phyloP scores from a whole-genome alignment of 2,113 vertebrate genomes.

The Pituophis catenifer region DNA sequence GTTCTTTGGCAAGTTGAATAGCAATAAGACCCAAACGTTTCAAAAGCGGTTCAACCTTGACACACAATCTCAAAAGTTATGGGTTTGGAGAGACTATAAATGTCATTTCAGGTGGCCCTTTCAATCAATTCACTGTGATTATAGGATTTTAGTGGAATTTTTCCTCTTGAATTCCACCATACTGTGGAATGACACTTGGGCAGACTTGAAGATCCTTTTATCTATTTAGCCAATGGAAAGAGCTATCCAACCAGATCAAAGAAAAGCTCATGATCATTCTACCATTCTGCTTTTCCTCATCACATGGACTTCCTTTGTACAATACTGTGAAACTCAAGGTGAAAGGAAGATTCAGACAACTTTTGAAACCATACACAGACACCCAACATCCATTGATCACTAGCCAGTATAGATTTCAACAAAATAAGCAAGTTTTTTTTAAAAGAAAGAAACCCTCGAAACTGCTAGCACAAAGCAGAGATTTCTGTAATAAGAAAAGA shows the following conservation, averaged over 20 bases:
- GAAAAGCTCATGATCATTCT: background rate
- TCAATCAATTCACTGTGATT: background rate
- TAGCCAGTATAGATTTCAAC: slow-evolving; percentile 2
- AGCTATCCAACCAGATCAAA: background rate
- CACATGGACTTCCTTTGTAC: background rate
- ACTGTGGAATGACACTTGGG: background rate
- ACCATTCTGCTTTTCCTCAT: background rate
- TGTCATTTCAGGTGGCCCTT: background rate
- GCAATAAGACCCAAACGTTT: too few species aligned
- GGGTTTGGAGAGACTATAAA: background rate
- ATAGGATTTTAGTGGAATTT: background rate
- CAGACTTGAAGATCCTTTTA: background rate
- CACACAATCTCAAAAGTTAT: background rate
- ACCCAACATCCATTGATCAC: slow-evolving; percentile 1
- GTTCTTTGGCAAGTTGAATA: too few species aligned
- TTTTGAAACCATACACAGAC: background rate
- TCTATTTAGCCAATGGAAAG: background rate
- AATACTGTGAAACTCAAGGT: background rate
- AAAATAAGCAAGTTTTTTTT: slow-evolving; percentile 4
- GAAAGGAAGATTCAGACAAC: background rate
- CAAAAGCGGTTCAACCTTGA: background rate
- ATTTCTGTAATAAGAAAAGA: slow-evolving; percentile 7
- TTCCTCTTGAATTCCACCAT: background rate
- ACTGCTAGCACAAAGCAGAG: background rate
- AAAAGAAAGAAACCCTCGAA: slow-evolving; percentile 4